A percentile compares a stretch with the other conserved stretches of the same genome.
These are phyloP conservation scores for Bombyx huttoni DNA, from an alignment of 2,888 invertebrate species.

Conservation along the genomic window DNA sequence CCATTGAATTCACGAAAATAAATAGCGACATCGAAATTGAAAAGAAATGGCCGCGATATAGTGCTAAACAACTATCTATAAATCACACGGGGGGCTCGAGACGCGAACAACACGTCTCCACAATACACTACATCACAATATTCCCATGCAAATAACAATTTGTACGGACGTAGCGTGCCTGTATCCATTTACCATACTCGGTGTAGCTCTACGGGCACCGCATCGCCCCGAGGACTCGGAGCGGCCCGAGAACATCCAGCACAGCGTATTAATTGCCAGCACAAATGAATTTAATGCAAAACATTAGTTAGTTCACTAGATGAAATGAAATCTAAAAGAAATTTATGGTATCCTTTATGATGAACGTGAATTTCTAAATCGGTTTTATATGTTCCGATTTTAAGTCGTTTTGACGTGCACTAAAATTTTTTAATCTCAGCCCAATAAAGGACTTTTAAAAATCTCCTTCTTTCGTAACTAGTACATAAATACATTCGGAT, in stretches of 20 bases:
- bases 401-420: too few species aligned
- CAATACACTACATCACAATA: conserved; percentile 5
- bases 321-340: conserved; percentile 2
- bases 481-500: too few species aligned
- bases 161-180: conserved; percentile 36
- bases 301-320: conserved; percentile 27
- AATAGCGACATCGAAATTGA: too few species aligned
- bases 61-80: not conserved
- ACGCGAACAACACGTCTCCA: not conserved
- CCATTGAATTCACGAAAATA: too few species aligned
- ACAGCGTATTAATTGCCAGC: conserved; percentile 46
- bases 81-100: not conserved
- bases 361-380: not conserved
- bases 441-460: too few species aligned
- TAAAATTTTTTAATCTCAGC: too few species aligned
- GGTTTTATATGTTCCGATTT: too few species aligned
- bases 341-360: not conserved
- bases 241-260: conserved; percentile 37
- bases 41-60: too few species aligned
- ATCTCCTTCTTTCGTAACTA: too few species aligned
- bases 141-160: conserved; percentile 29
- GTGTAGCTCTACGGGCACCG: conserved; percentile 12
- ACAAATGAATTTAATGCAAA: conserved; percentile 51
- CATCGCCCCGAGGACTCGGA: conserved; percentile 28
- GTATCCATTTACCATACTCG: conserved; percentile 27